phyloP scores from a whole-genome alignment of 2,113 vertebrate genomes.

The Canis aureus region DNA sequence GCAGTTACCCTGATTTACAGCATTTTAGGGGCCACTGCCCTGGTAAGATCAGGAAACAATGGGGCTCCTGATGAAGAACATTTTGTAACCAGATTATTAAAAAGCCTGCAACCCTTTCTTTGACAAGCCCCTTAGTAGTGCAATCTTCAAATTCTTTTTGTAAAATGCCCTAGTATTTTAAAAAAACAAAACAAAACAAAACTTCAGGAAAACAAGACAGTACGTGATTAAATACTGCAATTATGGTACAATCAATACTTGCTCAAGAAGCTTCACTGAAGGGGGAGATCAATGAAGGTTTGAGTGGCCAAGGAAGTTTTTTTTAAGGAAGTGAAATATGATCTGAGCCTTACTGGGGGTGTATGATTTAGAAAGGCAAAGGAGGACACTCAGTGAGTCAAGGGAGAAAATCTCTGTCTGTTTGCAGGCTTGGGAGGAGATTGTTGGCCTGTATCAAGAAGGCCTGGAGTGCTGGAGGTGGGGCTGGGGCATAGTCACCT shows the following conservation, averaged over 20 bases:
- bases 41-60: background rate
- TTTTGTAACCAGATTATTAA: background rate
- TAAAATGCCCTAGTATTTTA: conserved; percentile 14
- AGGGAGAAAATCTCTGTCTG: background rate
- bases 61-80: background rate
- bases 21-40: background rate
- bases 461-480: too few species aligned
- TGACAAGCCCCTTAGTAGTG: background rate
- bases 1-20: background rate
- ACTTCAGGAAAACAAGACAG: background rate
- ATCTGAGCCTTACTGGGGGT: background rate
- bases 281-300: conserved; percentile 8
- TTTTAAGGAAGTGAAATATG: conserved; percentile 53
- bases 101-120: background rate
- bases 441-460: background rate
- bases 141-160: background rate
- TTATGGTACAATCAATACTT: conserved; percentile 37
- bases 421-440: background rate
- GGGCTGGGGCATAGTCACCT: too few species aligned
- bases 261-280: conserved; percentile 46
- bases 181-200: background rate
- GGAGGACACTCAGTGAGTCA: background rate
- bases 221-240: conserved; percentile 59
- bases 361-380: background rate
- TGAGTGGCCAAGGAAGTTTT: conserved; percentile 33